Evolutionary conservation across 2,113 vertebrate species (phyloP).

Genomic region (Sakesphorus luctuosus): DNA sequence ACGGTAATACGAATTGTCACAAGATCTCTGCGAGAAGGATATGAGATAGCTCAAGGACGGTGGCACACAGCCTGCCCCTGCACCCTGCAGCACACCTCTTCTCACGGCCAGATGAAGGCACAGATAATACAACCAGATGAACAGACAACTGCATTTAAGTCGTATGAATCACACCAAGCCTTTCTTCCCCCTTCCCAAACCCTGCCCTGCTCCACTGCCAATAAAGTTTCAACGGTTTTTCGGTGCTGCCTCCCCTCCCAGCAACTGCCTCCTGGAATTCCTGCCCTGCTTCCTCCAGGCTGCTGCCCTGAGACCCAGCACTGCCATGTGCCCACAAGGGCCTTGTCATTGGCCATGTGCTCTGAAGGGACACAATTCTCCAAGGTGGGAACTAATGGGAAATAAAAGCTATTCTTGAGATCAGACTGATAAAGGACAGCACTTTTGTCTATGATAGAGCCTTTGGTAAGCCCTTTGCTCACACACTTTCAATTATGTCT

Average conservation of each 20-base stretch:
- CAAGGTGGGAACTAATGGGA: background rate
- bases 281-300: background rate
- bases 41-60: constrained; percentile 30
- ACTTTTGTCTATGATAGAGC: background rate
- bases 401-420: background rate
- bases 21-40: constrained; percentile 36
- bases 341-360: accelerated
- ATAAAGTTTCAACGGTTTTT: constrained; percentile 41
- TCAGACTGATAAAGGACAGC: background rate
- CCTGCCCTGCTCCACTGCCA: background rate
- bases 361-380: background rate
- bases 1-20: constrained; percentile 49
- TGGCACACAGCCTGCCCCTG: constrained; percentile 4
- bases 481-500: background rate
- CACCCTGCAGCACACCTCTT: constrained; percentile 41
- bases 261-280: background rate
- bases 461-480: background rate
- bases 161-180: constrained; percentile 17
- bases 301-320: accelerated
- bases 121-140: constrained; percentile 20
- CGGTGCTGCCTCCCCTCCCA: background rate
- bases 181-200: constrained; percentile 46
- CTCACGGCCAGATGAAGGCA: constrained; percentile 44
- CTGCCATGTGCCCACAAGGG: background rate
- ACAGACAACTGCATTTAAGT: background rate